A percentile compares a stretch with the other conserved stretches of the same genome.
phyloP scores from a whole-genome alignment of 2,113 vertebrate genomes.

The Rafetus swinhoei region DNA sequence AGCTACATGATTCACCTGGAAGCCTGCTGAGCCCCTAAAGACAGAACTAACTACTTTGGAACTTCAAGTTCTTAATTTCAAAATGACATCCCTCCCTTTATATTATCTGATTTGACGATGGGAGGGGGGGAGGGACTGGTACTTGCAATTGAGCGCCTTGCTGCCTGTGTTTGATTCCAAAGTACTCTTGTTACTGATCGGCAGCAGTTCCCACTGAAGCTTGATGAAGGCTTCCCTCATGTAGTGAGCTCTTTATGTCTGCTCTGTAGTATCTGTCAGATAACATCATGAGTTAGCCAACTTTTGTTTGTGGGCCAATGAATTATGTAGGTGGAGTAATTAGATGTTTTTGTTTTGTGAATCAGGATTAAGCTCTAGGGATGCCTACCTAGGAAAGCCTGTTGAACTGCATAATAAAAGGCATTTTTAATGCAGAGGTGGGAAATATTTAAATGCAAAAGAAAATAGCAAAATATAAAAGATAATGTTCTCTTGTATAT shows the following conservation, averaged over 20 bases:
- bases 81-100: not conserved
- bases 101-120: not conserved
- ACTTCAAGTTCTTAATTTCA: not conserved
- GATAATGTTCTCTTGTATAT: not conserved
- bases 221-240: not conserved
- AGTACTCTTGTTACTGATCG: not conserved
- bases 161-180: not conserved
- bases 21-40: not conserved
- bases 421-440: slow-evolving; percentile 40
- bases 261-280: slow-evolving; percentile 5
- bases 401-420: slow-evolving; percentile 33
- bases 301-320: slow-evolving; percentile 12
- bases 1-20: not conserved
- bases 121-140: not conserved
- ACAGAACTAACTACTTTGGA: not conserved
- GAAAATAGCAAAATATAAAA: not conserved
- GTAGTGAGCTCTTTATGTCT: not conserved
- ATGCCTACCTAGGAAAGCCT: slow-evolving; percentile 39
- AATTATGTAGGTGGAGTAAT: slow-evolving; percentile 52
- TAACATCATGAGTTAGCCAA: slow-evolving; percentile 39
- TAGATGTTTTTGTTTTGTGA: slow-evolving; percentile 60
- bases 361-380: slow-evolving; percentile 30
- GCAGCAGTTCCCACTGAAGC: not conserved
- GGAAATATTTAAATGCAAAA: slow-evolving; percentile 19
- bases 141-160: not conserved